Evolutionary conservation across 2,888 invertebrate genomes (phyloP), one percentile per base, ranked within the genome.

Genomic region (Drymonia ruficornis): DNA sequence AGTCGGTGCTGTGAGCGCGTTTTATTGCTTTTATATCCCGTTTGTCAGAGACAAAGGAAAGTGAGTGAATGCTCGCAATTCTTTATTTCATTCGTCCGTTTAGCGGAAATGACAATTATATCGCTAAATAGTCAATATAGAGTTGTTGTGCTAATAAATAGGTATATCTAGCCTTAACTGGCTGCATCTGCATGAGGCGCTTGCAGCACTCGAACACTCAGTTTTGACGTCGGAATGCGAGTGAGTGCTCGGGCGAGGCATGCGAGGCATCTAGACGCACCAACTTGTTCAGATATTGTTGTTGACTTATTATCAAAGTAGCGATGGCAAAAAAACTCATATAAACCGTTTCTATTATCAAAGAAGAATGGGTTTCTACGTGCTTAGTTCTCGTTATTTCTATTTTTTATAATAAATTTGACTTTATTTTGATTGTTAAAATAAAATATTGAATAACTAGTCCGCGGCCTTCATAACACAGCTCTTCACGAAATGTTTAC

Each of bases 11-110:
- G 74, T 71, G 69, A 69, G 66, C 75, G 61, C 72, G 78, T 85
- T 87, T 86, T 87, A 87, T 89, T 88, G 80, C 86, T 78, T 79
- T 74, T 77, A 73, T 79, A 78, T 76, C 72, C 70, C 70, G 76
- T 80, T 81, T 78, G 79, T 78, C 75, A 75, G 73, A 57, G 55
- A 59, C 63, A 63, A 66, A 68, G 61, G 66, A 64, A 68, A 56
- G 63, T 63, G 65, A 59, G 53, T 61, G 50, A 50, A 53, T 64
- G 55, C 51, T 50, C 64, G 69, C 66, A 68, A 65, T 63, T 71
- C 68, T 68, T 50, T 58, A 42, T 60, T 69, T 69, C 69, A 69
- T 16, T 19, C 34, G 31, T 16, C 18, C 34, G 31, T 47, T 47
- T 47, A 47, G 31, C 12, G 34, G 12, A 47, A 47, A 47, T 47